These are phyloP conservation scores for Rhincodon typus DNA, from an alignment of 2,797 vertebrate species.

Conservation along the genomic window DNA sequence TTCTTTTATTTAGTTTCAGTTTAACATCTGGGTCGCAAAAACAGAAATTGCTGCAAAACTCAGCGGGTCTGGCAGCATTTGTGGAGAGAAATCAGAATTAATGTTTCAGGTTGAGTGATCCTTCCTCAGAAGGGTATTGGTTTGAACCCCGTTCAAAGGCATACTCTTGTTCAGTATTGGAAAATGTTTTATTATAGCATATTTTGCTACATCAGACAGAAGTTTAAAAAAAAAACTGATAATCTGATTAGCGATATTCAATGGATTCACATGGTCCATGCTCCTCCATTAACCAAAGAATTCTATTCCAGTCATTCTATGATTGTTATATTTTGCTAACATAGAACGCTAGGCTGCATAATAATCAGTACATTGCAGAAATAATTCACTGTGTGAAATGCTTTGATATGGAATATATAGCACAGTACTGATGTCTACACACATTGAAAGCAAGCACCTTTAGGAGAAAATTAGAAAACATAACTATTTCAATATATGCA, in stretches of 20 bases:
- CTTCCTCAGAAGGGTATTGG: not conserved
- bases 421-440: not conserved
- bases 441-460: not conserved
- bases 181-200: not conserved
- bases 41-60: too few species aligned
- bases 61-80: too few species aligned
- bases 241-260: too few species aligned
- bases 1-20: not conserved
- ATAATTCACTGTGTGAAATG: not conserved
- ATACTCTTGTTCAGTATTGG: not conserved
- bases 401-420: not conserved
- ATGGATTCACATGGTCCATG: not conserved
- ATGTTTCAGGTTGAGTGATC: too few species aligned
- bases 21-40: not conserved
- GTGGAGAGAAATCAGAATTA: too few species aligned
- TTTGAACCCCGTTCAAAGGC: not conserved
- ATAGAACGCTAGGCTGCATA: not conserved
- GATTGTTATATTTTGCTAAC: not conserved
- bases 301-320: not conserved
- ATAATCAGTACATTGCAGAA: not conserved
- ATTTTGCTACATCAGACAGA: not conserved
- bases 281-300: not conserved
- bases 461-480: not conserved
- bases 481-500: slow-evolving; percentile 42
- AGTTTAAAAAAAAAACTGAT: not conserved